These are phyloP conservation scores for Craterocephalus amniculus DNA, from an alignment of 2,797 vertebrate species.

Conservation along the genomic window DNA sequence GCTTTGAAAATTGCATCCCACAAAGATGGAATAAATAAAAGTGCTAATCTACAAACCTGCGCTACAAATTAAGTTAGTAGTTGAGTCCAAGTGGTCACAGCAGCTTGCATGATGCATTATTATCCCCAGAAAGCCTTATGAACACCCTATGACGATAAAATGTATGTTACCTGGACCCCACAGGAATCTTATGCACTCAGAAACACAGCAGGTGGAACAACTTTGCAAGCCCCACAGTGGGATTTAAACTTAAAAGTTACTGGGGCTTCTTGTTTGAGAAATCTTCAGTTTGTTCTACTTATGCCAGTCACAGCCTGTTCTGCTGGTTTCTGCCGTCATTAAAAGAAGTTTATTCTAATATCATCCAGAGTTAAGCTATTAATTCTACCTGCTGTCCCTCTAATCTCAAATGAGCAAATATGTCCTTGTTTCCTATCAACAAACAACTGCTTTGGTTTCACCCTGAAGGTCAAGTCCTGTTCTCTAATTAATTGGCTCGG, in stretches of 20 bases:
- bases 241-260: background rate
- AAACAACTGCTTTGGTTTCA: slow-evolving; percentile 70
- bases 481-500: slow-evolving; percentile 73
- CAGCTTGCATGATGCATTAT: background rate
- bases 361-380: slow-evolving; percentile 62
- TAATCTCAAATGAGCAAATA: slow-evolving; percentile 74
- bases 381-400: slow-evolving; percentile 59
- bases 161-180: slow-evolving; percentile 3
- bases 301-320: slow-evolving; percentile 28
- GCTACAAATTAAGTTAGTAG: background rate
- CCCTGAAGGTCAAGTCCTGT: slow-evolving; percentile 79
- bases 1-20: background rate
- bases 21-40: background rate
- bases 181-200: background rate
- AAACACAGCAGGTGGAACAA: no score
- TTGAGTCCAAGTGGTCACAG: background rate
- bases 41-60: background rate
- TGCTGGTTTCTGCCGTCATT: slow-evolving; percentile 16
- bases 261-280: background rate
- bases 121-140: background rate
- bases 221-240: background rate
- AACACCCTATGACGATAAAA: slow-evolving; percentile 1
- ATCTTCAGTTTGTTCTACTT: background rate
- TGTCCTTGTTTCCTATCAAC: slow-evolving; percentile 71
- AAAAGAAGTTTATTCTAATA: slow-evolving; percentile 45